Evolutionary conservation across 1,140 invertebrate species (phyloP).

Genomic region (Brachionus angularis): DNA sequence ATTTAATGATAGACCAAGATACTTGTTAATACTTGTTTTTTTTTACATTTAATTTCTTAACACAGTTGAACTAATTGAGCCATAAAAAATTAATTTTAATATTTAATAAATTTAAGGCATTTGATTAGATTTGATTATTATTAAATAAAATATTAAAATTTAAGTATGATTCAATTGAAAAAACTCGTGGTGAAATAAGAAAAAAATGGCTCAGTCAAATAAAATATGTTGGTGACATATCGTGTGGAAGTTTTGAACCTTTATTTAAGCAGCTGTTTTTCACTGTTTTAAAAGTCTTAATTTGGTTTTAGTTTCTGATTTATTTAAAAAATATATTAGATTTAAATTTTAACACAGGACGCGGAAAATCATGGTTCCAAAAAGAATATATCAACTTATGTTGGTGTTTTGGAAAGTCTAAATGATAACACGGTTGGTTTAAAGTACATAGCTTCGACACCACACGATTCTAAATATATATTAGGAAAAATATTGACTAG

Average conservation of each 20-base stretch:
- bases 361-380: constrained; percentile 55
- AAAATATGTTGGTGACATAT: constrained; percentile 51
- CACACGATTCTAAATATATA: constrained; percentile 54
- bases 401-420: constrained; percentile 54
- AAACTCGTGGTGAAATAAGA: constrained; percentile 55
- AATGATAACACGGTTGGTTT: constrained; percentile 48
- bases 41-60: no score
- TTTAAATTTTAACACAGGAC: constrained; percentile 49
- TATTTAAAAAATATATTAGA: background rate
- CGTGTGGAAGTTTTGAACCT: constrained; percentile 54
- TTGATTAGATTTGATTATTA: no score
- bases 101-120: no score
- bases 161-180: constrained; percentile 54
- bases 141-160: no score
- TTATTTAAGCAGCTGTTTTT: constrained; percentile 56
- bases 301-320: background rate
- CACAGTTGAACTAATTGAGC: no score
- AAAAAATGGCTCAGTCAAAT: constrained; percentile 58
- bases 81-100: no score
- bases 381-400: constrained; percentile 54
- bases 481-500: constrained; percentile 53
- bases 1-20: no score
- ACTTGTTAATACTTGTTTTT: no score
- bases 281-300: constrained; percentile 53
- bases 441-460: constrained; percentile 54